Percentiles rank a stretch among this genome's conserved stretches.
Conservation (phyloP, 2,797 vertebrate species). For the Phoxinus dragarum region DNA sequence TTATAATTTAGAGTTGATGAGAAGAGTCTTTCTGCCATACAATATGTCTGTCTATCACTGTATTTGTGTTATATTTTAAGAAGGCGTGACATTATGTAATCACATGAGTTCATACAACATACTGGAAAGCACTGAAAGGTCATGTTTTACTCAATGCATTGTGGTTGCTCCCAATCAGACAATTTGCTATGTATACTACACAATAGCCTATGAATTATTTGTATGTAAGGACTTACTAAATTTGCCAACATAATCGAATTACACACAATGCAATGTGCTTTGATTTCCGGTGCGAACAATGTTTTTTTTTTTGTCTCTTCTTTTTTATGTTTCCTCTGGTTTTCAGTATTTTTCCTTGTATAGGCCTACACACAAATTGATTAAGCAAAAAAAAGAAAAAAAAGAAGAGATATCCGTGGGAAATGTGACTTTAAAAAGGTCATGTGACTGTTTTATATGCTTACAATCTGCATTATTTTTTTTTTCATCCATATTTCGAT, state of each 20-base stretch:
- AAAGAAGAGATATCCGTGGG: no score
- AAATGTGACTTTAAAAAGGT: neutral
- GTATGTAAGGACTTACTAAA: neutral
- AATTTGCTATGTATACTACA: neutral
- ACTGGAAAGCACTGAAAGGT: neutral
- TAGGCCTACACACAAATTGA: no score
- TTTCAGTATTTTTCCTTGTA: neutral
- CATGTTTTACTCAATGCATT: neutral
- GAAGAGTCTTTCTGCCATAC: neutral
- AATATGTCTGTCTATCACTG: neutral
- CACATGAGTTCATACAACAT: neutral
- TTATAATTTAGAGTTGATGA: neutral
- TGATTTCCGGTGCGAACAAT: neutral
- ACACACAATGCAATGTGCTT: neutral
- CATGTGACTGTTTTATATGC: neutral
- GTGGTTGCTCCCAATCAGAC: neutral
- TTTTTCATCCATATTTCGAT: neutral
- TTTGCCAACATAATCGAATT: neutral
- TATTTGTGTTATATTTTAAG: neutral
- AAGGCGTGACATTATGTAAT: neutral
- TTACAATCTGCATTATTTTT: neutral
- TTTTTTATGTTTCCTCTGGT: neutral
- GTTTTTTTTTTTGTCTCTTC: neutral
- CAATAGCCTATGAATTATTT: neutral
- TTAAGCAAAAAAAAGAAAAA: no score